These are phyloP conservation scores for Vollenhovia emeryi DNA, from an alignment of 1,140 invertebrate genomes.

Conservation along the genomic window DNA sequence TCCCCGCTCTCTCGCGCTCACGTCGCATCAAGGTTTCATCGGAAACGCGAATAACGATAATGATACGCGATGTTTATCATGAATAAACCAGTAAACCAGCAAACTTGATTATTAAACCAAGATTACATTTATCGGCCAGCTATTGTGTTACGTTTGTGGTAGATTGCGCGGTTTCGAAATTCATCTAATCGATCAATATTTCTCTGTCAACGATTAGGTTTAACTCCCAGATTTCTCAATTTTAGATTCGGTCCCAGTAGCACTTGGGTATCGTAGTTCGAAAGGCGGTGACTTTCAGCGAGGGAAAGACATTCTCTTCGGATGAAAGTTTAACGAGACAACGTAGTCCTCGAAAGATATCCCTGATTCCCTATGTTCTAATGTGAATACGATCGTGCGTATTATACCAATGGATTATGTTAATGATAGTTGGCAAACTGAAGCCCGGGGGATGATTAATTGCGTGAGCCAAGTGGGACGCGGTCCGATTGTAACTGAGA, in stretches of 20 bases:
- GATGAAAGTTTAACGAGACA: neutral
- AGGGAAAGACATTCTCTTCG: neutral
- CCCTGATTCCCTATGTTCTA: slow-evolving; percentile 19
- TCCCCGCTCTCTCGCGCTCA: neutral
- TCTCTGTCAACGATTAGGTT: neutral
- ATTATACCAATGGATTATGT: slow-evolving; percentile 46
- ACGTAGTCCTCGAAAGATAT: neutral
- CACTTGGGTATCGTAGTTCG: neutral
- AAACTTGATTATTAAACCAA: slow-evolving; percentile 26
- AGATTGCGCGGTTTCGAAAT: neutral
- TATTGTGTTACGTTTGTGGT: slow-evolving; percentile 15
- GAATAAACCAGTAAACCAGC: slow-evolving; percentile 17
- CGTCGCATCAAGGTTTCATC: neutral
- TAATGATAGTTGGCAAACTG: slow-evolving; percentile 57
- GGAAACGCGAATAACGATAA: slow-evolving; percentile 30
- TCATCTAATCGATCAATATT: neutral
- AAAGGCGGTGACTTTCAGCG: neutral
- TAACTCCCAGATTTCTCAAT: neutral
- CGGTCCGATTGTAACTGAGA: slow-evolving; percentile 55
- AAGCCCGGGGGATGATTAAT: slow-evolving; percentile 48
- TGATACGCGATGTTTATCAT: slow-evolving; percentile 25
- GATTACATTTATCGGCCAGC: slow-evolving; percentile 1
- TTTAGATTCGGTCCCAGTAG: neutral
- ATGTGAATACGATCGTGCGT: slow-evolving; percentile 14
- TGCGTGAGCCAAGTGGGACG: slow-evolving; percentile 47